phyloP scores from a whole-genome alignment of 2,797 vertebrate genomes.

The Pangasius macronema region DNA sequence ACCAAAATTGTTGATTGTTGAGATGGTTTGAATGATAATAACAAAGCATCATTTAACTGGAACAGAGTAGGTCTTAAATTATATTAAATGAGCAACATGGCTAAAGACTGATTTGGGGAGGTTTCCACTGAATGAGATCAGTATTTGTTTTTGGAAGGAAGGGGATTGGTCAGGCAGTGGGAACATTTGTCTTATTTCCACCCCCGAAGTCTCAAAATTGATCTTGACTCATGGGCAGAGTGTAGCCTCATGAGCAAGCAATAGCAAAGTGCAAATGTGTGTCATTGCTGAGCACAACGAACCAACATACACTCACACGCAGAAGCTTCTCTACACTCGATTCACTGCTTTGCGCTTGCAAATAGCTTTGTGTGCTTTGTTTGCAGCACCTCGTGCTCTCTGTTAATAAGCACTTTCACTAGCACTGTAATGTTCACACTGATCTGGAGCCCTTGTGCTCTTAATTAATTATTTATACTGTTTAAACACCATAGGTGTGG shows the following conservation, averaged over 20 bases:
- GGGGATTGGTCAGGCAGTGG: not conserved
- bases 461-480: not conserved
- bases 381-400: not conserved
- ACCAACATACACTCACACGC: not conserved
- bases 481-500: not conserved
- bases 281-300: not conserved
- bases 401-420: not conserved
- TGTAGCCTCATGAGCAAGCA: not conserved
- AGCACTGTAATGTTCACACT: not conserved
- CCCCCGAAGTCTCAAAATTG: not conserved
- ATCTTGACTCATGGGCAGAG: not conserved
- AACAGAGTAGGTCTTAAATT: not conserved
- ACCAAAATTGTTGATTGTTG: not conserved
- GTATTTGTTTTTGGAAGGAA: slow-evolving; percentile 10
- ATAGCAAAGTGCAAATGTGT: not conserved
- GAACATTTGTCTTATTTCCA: not conserved
- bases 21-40: not conserved
- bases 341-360: not conserved
- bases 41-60: not conserved
- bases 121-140: not conserved
- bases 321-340: not conserved
- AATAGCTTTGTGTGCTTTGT: not conserved
- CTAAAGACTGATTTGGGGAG: not conserved
- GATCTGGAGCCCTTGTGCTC: not conserved
- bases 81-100: not conserved